Evolutionary conservation across 2,888 invertebrate species (phyloP), one percentile per base, ranked within the genome.

Genomic region (Boloria selene): DNA sequence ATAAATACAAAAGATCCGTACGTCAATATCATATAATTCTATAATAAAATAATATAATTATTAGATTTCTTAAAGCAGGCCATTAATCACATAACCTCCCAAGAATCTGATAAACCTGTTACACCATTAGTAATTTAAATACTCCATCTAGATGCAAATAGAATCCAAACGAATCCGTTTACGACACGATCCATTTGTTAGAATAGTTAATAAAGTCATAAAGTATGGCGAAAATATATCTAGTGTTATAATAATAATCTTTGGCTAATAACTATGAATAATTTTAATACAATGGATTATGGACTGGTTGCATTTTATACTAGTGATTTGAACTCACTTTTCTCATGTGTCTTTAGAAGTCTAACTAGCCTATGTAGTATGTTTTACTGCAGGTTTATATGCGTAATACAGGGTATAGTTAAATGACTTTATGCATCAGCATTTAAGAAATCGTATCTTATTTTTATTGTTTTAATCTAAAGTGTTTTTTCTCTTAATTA

Each of bases 91-190:
- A 60, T 52, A 56, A 64, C 47, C 49, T 58, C 67, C 49, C 66
- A 63, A 66, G 68, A 66, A 69, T 61, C 63, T 62, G 55, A 66
- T 66, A 69, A 69, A 69, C 66, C 60, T 56, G 65, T 60, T 63
- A 47, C 47, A 51, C n/a, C 44, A 64, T 64, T 64, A 64, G 51
- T 69, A 59, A 66, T 69, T 69, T 63, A 66, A 66, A 63, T 63
- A 52, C 69, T 66, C 56, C 63, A 63, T 66, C 63, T 51, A 63
- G 50, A 68, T 68, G 68, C 65, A 65, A 68, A 68, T 68, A 26
- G 56, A 59, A 65, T 61, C 61, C 47, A 55, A 68, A 68, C 65
- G 59, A 62, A 65, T 68, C 68, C 68, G 62, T 62, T 65, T 68
- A 62, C 31, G 55, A 62, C 45, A 61, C 53, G 45, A 60, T 60